Base-by-base conservation (phyloP, 2,797 vertebrate species). In the Melanotaenia nigrans region DNA sequence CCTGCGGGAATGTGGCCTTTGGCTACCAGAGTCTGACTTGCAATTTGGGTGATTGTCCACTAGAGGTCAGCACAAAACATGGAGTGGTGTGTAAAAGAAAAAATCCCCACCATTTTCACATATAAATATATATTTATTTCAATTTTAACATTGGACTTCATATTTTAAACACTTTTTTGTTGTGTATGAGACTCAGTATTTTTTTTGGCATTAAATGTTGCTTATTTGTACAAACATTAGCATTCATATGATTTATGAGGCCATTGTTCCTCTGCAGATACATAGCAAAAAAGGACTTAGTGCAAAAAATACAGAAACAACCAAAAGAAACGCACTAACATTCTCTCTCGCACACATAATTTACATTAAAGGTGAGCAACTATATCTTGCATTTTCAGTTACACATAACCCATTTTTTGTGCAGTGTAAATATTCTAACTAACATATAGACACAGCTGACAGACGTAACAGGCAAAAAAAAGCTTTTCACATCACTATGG, bases 71-170 rank as follows among this genome's bases (percentile, higher is more conserved):
- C 59, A 71, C 1, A 78, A 7, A 11, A 22, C n/a, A 58, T 54
- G 1, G 8, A 25, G 7, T 47, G 36, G 36, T 38, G 40, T 18
- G 18, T 51, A 1, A 30, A 25, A 56, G 10, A 61, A 49, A 61
- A 1, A 61, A 36, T 2, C 3, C 8, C 13, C 18, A 58, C 54
- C 70, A 8, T 35, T 65, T 77, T 84, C 71, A 85, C 89, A 91
- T 92, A 91, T 70, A 92, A 92, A 93, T 90, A 90, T 90, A 90
- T 68, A 90, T 92, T 86, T 92, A 90, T 89, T 90, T 82, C 0
- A 9, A 47, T 61, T 73, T 83, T 59, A 64, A 16, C 55, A 57
- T 49, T 69, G 42, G 25, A 56, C 68, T 84, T 78, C 24, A 40
- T 76, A 11, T 61, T 82, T 79, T 82, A 68, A 81, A 82, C 78